Percentiles rank a stretch among this genome's conserved stretches.
phyloP scores from a whole-genome alignment of 2,888 invertebrate genomes.

The Pherbina coryleti region DNA sequence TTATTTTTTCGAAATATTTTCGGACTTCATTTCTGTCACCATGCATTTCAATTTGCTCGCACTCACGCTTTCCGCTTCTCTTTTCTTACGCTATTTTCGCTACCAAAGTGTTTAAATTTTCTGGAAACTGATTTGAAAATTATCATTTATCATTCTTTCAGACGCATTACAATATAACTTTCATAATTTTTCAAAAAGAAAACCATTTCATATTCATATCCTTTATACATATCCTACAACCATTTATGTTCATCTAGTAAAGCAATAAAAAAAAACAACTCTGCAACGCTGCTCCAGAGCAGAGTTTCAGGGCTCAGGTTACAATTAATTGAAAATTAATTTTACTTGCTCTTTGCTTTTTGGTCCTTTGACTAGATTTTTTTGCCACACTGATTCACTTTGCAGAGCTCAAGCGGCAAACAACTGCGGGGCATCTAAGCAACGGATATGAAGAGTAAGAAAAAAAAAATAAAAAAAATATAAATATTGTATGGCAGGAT shows the following conservation, averaged over 20 bases:
- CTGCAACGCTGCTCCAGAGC: neutral
- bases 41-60: too few species aligned
- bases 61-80: too few species aligned
- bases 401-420: neutral
- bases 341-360: slow-evolving; percentile 22
- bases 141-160: too few species aligned
- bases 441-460: slow-evolving; percentile 14
- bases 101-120: too few species aligned
- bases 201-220: too few species aligned
- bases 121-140: too few species aligned
- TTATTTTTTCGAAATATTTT: too few species aligned
- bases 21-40: too few species aligned
- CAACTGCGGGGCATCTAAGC: slow-evolving; percentile 12
- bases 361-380: slow-evolving; percentile 15
- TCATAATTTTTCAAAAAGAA: too few species aligned
- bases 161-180: too few species aligned
- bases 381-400: neutral
- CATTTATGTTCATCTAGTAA: neutral
- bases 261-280: neutral
- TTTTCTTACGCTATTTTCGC: too few species aligned
- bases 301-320: neutral
- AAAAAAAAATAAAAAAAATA: slow-evolving; percentile 24
- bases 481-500: slow-evolving; percentile 4
- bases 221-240: too few species aligned
- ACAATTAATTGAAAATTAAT: slow-evolving; percentile 29